Evolutionary conservation across 2,797 vertebrate genomes (phyloP).

Genomic region (Hippoglossus hippoglossus): DNA sequence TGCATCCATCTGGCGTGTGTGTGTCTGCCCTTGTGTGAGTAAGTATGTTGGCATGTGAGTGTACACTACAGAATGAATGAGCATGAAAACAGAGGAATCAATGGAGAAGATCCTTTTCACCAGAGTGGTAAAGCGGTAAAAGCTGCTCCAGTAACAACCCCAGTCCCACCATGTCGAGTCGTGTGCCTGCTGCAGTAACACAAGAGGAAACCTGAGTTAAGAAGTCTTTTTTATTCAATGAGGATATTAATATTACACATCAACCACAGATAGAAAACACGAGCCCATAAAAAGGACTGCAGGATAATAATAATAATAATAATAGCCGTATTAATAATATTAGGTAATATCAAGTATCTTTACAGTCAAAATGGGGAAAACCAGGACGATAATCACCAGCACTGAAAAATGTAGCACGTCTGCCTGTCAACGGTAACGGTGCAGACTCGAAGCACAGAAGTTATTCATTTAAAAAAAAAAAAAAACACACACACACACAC

Average conservation of each 20-base stretch:
- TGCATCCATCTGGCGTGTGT: slow-evolving; percentile 28
- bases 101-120: slow-evolving; percentile 71
- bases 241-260: slow-evolving; percentile 74
- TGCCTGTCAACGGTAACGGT: slow-evolving; percentile 50
- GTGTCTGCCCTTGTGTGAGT: slow-evolving; percentile 3
- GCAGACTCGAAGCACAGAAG: slow-evolving; percentile 56
- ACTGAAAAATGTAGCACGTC: slow-evolving; percentile 65
- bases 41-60: slow-evolving; percentile 7
- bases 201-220: slow-evolving; percentile 46
- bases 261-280: slow-evolving; percentile 80
- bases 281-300: slow-evolving; percentile 70
- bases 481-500: slow-evolving; percentile 13
- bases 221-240: slow-evolving; percentile 78
- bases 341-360: slow-evolving; percentile 68
- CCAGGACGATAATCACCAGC: slow-evolving; percentile 65
- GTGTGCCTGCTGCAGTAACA: slow-evolving; percentile 26
- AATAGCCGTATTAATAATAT: slow-evolving; percentile 68
- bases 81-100: slow-evolving; percentile 51
- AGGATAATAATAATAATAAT: slow-evolving; percentile 66
- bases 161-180: slow-evolving; percentile 26
- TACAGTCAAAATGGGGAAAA: slow-evolving; percentile 69
- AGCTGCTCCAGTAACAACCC: slow-evolving; percentile 32
- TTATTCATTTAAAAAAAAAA: slow-evolving; percentile 30
- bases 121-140: slow-evolving; percentile 34
- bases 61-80: slow-evolving; percentile 24